Conservation (phyloP, 1,140 invertebrate genomes). For the Drosophila pandora region DNA sequence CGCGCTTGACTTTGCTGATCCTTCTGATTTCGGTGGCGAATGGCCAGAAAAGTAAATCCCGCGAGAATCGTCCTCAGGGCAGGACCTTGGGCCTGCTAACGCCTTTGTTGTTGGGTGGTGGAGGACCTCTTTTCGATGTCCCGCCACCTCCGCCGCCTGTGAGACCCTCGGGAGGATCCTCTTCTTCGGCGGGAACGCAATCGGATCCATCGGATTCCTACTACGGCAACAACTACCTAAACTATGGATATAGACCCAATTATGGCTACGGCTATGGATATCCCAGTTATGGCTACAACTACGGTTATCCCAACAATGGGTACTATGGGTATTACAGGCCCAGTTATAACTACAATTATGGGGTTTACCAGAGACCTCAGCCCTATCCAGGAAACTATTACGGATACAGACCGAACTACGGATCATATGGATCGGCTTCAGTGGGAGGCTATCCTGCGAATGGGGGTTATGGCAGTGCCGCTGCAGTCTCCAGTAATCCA, state of each 20-base stretch:
- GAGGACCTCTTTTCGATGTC: slow-evolving; percentile 43
- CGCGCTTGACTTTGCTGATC: slow-evolving; percentile 46
- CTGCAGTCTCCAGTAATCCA: slow-evolving; percentile 12
- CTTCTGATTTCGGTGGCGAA: slow-evolving; percentile 27
- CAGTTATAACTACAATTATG: slow-evolving; percentile 46
- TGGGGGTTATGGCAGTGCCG: slow-evolving; percentile 23
- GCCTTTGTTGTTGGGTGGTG: slow-evolving; percentile 53
- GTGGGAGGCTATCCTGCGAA: slow-evolving; percentile 10
- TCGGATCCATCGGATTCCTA: slow-evolving; percentile 61
- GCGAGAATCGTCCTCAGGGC: slow-evolving; percentile 38
- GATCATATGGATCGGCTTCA: slow-evolving; percentile 18
- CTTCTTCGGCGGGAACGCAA: slow-evolving; percentile 32
- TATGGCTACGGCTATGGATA: slow-evolving; percentile 57
- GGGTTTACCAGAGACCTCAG: slow-evolving; percentile 56
- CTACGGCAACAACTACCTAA: slow-evolving; percentile 39
- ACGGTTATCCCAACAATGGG: slow-evolving; percentile 50
- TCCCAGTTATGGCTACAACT: slow-evolving; percentile 46
- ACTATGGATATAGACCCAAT: slow-evolving; percentile 49
- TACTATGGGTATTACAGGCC: slow-evolving; percentile 49
- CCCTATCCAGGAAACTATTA: slow-evolving; percentile 43
- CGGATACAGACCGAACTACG: slow-evolving; percentile 52
- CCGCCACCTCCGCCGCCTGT: slow-evolving; percentile 26
- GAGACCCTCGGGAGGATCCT: slow-evolving; percentile 4
- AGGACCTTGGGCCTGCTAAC: slow-evolving; percentile 67
- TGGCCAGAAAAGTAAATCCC: slow-evolving; percentile 28